Evolutionary conservation across 2,113 vertebrate genomes (phyloP).

Genomic region (Brachirus orientalis): DNA sequence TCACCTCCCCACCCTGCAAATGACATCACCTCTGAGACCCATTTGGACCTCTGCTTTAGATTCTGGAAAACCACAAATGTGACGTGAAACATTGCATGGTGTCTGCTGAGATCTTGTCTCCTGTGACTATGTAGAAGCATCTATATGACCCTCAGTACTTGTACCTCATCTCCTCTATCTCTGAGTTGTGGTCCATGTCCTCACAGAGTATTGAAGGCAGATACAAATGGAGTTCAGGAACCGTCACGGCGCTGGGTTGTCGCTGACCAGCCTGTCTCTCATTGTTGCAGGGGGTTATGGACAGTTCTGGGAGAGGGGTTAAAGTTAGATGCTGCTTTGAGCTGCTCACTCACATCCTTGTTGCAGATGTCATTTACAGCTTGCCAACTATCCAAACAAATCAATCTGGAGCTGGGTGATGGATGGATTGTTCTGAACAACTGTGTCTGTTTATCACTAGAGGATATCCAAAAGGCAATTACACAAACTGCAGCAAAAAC

Average conservation of each 20-base stretch:
- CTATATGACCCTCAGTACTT: background rate
- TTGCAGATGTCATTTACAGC: constrained; percentile 47
- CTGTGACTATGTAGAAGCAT: background rate
- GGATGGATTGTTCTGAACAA: constrained; percentile 25
- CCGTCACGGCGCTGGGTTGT: background rate
- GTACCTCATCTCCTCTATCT: constrained; percentile 17
- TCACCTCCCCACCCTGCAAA: constrained; percentile 41
- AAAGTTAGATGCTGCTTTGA: constrained; percentile 19
- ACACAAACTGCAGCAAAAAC: constrained; percentile 42
- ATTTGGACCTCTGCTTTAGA: constrained; percentile 33
- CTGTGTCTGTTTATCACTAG: constrained; percentile 30
- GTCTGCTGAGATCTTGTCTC: background rate
- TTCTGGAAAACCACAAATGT: constrained; percentile 57
- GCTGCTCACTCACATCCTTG: constrained; percentile 17
- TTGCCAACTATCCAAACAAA: constrained; percentile 17
- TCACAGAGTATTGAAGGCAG: constrained; percentile 62
- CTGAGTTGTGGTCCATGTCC: constrained; percentile 37
- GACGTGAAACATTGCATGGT: constrained; percentile 39
- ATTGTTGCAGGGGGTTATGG: background rate
- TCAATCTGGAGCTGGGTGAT: constrained; percentile 13
- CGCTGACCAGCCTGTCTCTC: background rate
- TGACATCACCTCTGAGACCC: constrained; percentile 61
- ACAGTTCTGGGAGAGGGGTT: constrained; percentile 35
- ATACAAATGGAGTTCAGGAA: constrained; percentile 70
- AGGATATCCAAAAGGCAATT: constrained; percentile 31